Conservation (phyloP, 2,888 invertebrate genomes). For the Archaeoteleia sp. region DNA sequence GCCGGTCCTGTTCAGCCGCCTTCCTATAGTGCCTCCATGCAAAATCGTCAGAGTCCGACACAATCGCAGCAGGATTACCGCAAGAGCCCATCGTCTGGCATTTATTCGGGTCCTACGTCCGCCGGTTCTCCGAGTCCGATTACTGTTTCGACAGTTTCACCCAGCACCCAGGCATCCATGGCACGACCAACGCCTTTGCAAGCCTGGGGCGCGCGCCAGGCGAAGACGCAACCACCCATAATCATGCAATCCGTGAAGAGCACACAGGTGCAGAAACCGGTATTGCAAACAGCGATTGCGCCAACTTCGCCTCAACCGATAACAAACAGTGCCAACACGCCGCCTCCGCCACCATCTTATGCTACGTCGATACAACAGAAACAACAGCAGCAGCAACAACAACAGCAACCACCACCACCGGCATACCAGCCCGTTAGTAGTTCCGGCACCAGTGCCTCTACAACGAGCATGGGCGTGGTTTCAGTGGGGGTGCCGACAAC, state of each 20-base stretch:
- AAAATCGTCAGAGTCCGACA: constrained; percentile 90
- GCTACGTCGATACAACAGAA: constrained; percentile 88
- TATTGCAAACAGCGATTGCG: constrained; percentile 96
- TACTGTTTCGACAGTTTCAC: constrained; percentile 81
- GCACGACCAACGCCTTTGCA: constrained; percentile 88
- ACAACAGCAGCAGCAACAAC: constrained; percentile 74
- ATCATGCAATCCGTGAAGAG: constrained; percentile 98
- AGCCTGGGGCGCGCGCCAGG: constrained; percentile 90
- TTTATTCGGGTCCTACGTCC: constrained; percentile 88
- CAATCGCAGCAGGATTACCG: constrained; percentile 86
- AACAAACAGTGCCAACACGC: constrained; percentile 75
- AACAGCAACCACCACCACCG: constrained; percentile 76
- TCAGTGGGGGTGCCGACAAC: constrained; percentile 82
- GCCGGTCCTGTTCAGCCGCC: constrained; percentile 86
- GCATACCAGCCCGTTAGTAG: constrained; percentile 78
- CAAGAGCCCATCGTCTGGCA: constrained; percentile 90
- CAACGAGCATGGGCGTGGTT: constrained; percentile 64
- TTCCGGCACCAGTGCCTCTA: constrained; percentile 65
- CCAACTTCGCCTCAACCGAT: constrained; percentile 86
- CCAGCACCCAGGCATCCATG: constrained; percentile 80
- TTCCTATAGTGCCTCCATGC: constrained; percentile 89
- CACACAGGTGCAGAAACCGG: constrained; percentile 95
- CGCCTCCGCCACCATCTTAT: constrained; percentile 89
- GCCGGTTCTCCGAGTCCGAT: constrained; percentile 90
- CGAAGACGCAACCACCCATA: constrained; percentile 92